Conservation (phyloP, 2,113 vertebrate species). For the Pteronura brasiliensis region DNA sequence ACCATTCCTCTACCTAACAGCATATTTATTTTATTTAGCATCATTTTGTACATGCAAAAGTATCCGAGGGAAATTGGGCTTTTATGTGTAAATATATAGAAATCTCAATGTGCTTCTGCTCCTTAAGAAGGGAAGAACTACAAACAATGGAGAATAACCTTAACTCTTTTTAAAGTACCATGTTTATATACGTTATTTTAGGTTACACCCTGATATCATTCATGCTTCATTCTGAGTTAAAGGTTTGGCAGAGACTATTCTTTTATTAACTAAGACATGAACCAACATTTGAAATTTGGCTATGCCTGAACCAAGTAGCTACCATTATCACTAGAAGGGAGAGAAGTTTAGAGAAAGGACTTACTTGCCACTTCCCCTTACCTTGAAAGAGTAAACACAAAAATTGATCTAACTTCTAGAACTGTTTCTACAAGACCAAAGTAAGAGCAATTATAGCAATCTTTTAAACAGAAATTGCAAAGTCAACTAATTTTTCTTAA, state of each 20-base stretch:
- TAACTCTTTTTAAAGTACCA: background rate
- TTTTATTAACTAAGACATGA: background rate
- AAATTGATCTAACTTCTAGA: background rate
- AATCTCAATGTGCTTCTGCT: slow-evolving; percentile 30
- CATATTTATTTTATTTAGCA: slow-evolving; percentile 71
- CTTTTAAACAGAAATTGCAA: background rate
- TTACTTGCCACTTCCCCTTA: background rate
- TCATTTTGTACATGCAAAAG: slow-evolving; percentile 37
- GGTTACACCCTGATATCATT: slow-evolving; percentile 12
- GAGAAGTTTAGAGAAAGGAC: background rate
- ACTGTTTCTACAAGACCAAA: background rate
- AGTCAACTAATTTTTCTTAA: background rate
- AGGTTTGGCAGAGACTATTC: background rate
- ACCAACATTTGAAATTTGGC: background rate
- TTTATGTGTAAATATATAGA: background rate
- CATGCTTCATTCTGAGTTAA: slow-evolving; percentile 25
- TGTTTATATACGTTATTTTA: background rate
- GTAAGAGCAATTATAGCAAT: background rate
- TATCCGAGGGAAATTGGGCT: background rate
- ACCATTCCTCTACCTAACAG: slow-evolving; percentile 41
- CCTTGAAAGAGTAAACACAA: background rate
- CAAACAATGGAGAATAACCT: background rate
- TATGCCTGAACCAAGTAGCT: background rate
- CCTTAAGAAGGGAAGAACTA: slow-evolving; percentile 2
- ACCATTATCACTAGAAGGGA: background rate